These are phyloP conservation scores for Solenopsis invicta DNA, from an alignment of 1,140 invertebrate species.

Conservation along the genomic window DNA sequence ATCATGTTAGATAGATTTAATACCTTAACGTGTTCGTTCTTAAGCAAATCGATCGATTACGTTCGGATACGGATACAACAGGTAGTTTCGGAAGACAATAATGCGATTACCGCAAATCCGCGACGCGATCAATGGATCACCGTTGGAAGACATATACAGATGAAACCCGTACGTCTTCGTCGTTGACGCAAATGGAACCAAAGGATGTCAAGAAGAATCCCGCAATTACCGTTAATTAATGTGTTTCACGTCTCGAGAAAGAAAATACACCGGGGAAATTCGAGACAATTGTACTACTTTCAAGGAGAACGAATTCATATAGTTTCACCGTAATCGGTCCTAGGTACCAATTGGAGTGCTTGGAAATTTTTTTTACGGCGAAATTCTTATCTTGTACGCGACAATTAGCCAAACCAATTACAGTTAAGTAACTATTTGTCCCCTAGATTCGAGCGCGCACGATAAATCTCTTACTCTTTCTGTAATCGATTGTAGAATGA, in stretches of 20 bases:
- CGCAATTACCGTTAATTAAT: slow-evolving; percentile 27
- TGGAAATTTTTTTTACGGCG: slow-evolving; percentile 28
- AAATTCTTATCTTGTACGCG: background rate
- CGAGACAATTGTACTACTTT: slow-evolving; percentile 1
- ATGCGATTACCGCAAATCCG: slow-evolving; percentile 59
- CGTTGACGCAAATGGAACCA: background rate
- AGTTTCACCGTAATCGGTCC: slow-evolving; percentile 26
- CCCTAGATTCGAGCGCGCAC: background rate
- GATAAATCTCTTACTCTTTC: slow-evolving; percentile 30
- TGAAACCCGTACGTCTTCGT: background rate
- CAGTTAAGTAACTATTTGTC: slow-evolving; percentile 46
- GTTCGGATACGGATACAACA: slow-evolving; percentile 61
- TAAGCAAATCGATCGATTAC: slow-evolving; percentile 30
- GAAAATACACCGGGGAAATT: slow-evolving; percentile 2
- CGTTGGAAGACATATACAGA: background rate
- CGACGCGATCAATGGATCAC: slow-evolving; percentile 21
- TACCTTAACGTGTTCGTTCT: slow-evolving; percentile 26
- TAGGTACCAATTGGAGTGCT: background rate
- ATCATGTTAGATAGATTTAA: slow-evolving; percentile 9
- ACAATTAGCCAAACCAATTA: slow-evolving; percentile 6
- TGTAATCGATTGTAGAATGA: slow-evolving; percentile 15
- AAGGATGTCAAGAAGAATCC: background rate
- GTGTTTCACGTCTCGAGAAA: background rate
- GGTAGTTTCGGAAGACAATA: slow-evolving; percentile 66
- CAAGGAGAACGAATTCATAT: slow-evolving; percentile 25